Conservation (phyloP, 2,797 vertebrate genomes). For the Urocyon cinereoargenteus region DNA sequence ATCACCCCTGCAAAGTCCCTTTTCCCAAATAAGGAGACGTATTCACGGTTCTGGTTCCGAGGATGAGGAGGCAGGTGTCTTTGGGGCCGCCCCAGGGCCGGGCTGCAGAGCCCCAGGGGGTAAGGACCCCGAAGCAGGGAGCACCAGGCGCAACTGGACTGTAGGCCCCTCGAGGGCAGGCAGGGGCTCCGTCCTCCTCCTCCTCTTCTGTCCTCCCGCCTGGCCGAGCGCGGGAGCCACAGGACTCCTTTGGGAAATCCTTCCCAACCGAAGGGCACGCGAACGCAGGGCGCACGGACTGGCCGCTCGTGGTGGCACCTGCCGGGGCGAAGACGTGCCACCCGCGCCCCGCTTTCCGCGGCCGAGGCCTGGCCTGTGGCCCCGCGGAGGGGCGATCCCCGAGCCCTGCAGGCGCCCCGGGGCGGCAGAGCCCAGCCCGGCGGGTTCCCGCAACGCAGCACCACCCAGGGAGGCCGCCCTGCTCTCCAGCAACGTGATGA, state of each 20-base stretch:
- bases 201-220: neutral
- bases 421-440: neutral
- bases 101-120: neutral
- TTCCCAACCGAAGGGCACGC: neutral
- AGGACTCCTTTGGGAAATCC: neutral
- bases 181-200: neutral
- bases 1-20: neutral
- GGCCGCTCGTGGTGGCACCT: neutral
- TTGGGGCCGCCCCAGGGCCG: neutral
- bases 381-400: too few relatives aligned
- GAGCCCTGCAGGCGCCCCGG: too few relatives aligned
- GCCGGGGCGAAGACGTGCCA: neutral
- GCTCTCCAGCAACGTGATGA: neutral
- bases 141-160: accelerated
- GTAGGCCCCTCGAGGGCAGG: neutral
- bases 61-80: neutral
- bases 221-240: neutral
- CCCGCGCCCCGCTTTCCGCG: neutral
- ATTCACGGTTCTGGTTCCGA: too few relatives aligned
- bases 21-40: neutral
- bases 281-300: neutral
- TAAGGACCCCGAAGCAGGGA: neutral
- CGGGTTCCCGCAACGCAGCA: neutral
- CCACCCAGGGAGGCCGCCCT: too few relatives aligned
- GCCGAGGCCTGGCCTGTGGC: too few relatives aligned